These are phyloP conservation scores for Pseudomyrmex sp. DNA, from an alignment of 1,140 invertebrate species.

Conservation along the genomic window DNA sequence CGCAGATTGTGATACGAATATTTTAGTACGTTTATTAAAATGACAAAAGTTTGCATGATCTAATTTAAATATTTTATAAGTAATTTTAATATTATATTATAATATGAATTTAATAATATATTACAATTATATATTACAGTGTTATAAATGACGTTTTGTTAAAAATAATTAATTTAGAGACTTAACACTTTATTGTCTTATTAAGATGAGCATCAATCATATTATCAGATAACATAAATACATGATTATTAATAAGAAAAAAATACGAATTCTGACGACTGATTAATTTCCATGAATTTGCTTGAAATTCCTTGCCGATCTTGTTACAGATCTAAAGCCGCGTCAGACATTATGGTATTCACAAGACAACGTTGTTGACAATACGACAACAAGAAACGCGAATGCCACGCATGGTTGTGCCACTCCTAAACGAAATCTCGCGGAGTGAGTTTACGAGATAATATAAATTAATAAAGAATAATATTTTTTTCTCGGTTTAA, in stretches of 20 bases:
- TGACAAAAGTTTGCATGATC: background rate
- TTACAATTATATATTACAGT: no score
- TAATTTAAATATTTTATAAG: no score
- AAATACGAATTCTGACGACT: background rate
- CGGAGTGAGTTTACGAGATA: background rate
- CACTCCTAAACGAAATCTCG: background rate
- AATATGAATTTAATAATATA: no score
- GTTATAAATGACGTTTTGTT: no score
- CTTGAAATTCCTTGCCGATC: slow-evolving; percentile 3
- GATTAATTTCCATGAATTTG: background rate
- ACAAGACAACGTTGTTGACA: slow-evolving; percentile 42
- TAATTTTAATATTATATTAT: no score
- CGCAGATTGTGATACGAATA: background rate
- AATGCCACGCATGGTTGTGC: slow-evolving; percentile 37
- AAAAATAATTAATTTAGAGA: no score
- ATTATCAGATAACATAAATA: background rate
- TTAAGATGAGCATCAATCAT: background rate
- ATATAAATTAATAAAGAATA: background rate
- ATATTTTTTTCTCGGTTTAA: background rate
- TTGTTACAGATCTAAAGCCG: slow-evolving; percentile 15
- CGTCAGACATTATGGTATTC: slow-evolving; percentile 51
- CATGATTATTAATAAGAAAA: no score
- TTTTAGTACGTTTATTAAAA: slow-evolving; percentile 14
- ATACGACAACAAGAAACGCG: slow-evolving; percentile 10
- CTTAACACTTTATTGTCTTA: no score